These are phyloP conservation scores for Nothocercus nigrocapillus DNA, from an alignment of 2,113 vertebrate species.

Conservation along the genomic window DNA sequence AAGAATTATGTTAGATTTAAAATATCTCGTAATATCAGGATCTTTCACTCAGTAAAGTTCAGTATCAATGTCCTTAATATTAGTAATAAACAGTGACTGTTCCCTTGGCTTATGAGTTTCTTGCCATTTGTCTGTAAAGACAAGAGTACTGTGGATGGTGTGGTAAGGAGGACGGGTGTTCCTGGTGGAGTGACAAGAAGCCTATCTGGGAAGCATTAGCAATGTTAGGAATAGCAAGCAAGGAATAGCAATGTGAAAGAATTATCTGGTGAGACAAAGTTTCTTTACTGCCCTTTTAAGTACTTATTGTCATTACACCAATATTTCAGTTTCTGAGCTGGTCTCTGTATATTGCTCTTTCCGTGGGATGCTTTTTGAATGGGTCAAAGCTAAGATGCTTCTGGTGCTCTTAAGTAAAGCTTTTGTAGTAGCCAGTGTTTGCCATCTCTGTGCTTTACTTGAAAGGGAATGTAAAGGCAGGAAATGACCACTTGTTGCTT, in stretches of 20 bases:
- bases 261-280: neutral
- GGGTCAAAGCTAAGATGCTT: neutral
- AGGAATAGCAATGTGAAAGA: neutral
- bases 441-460: neutral
- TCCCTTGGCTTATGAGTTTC: neutral
- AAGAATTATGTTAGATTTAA: neutral
- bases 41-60: neutral
- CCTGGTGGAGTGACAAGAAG: neutral
- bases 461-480: neutral
- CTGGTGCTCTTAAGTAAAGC: neutral
- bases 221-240: neutral
- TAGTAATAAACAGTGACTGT: neutral
- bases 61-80: neutral
- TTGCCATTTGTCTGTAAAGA: neutral
- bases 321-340: neutral
- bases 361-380: neutral
- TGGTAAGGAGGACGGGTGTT: neutral
- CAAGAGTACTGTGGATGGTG: neutral
- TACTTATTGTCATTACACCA: neutral
- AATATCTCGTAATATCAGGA: neutral
- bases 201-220: neutral
- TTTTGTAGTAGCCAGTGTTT: neutral
- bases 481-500: neutral
- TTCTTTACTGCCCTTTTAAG: neutral
- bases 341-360: neutral